These are phyloP conservation scores for Synchiropus splendidus DNA, from an alignment of 2,113 vertebrate species.

Conservation along the genomic window DNA sequence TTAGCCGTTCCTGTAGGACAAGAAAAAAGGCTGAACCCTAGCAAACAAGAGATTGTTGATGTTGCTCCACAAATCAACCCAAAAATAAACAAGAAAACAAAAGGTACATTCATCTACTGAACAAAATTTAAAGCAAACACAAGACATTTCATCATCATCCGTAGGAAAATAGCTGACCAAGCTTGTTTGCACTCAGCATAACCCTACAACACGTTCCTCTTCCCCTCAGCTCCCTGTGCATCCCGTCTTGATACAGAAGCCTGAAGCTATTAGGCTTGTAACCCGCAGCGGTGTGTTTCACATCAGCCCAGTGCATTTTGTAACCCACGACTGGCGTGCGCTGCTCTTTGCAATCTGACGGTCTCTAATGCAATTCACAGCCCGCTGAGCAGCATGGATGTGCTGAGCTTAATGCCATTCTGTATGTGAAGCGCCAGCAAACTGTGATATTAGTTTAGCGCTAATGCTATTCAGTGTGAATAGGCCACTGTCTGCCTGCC, in stretches of 20 bases:
- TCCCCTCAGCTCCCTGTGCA: conserved; percentile 3
- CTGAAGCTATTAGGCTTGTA: conserved; percentile 36
- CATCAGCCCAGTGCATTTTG: conserved; percentile 28
- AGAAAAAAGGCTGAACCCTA: no score
- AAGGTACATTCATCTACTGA: neutral
- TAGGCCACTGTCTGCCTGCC: conserved; percentile 46
- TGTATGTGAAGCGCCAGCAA: conserved; percentile 45
- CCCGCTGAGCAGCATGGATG: conserved; percentile 33
- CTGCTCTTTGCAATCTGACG: conserved; percentile 29
- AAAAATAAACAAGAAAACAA: no score
- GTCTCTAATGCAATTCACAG: conserved; percentile 43
- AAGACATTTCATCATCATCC: conserved; percentile 4
- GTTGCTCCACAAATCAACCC: no score
- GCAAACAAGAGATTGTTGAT: no score
- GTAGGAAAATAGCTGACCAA: neutral
- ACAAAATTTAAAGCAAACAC: no score
- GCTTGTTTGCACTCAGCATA: conserved; percentile 12
- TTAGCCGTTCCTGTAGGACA: no score
- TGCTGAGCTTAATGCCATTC: conserved; percentile 43
- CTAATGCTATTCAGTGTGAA: conserved; percentile 58
- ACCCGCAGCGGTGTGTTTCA: conserved; percentile 31
- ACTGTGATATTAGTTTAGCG: conserved; percentile 63
- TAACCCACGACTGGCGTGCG: conserved; percentile 13
- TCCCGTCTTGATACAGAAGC: conserved; percentile 12
- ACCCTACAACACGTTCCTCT: conserved; percentile 1